phyloP scores from a whole-genome alignment of 2,888 invertebrate species.

The Lasiommata megera region DNA sequence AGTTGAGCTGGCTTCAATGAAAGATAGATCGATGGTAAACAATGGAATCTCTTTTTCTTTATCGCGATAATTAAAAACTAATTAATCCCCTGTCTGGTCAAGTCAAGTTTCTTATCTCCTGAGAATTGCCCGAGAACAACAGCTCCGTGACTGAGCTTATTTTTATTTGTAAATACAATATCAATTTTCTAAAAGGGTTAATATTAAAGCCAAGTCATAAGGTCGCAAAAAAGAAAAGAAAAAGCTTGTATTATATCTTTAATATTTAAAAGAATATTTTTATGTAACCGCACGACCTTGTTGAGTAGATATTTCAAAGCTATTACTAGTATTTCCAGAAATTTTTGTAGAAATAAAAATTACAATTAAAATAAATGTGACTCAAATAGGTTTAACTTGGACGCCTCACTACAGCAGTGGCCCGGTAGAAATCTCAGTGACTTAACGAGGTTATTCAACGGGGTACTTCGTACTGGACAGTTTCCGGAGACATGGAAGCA shows the following conservation, averaged over 20 bases:
- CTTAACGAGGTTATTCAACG: too few species aligned
- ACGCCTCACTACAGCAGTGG: too few species aligned
- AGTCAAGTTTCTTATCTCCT: conserved; percentile 1
- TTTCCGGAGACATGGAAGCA: too few species aligned
- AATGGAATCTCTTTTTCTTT: neutral
- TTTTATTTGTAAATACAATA: neutral
- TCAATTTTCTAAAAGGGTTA: neutral
- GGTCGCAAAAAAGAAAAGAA: neutral
- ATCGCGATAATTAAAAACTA: neutral
- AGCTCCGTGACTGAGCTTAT: neutral
- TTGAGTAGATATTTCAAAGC: too few species aligned
- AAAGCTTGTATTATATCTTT: neutral
- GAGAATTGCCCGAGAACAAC: neutral
- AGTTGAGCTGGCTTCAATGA: neutral
- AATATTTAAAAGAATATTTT: too few species aligned
- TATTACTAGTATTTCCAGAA: too few species aligned
- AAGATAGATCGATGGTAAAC: neutral
- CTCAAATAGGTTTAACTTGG: too few species aligned
- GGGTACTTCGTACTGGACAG: too few species aligned
- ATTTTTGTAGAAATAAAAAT: too few species aligned
- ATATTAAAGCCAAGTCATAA: neutral
- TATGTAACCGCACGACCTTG: too few species aligned
- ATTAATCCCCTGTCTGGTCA: conserved; percentile 1
- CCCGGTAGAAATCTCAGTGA: too few species aligned
- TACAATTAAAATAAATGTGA: too few species aligned